These are phyloP conservation scores for Anthrax anthrax DNA, from an alignment of 2,888 invertebrate genomes.

Conservation along the genomic window DNA sequence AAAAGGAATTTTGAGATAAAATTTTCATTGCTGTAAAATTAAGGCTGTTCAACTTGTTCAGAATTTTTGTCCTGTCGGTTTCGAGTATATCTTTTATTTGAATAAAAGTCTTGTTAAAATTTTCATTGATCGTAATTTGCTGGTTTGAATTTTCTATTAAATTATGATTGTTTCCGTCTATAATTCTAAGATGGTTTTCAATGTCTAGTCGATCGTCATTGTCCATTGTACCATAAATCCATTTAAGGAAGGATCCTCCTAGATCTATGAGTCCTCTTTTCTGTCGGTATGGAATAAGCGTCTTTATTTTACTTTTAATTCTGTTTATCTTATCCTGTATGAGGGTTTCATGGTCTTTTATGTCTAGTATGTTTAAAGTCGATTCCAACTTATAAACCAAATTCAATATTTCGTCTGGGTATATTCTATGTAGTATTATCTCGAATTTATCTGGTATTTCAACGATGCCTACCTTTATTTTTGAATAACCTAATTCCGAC, in stretches of 20 bases:
- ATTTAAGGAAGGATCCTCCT: slow-evolving; percentile 7
- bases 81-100: slow-evolving; percentile 1
- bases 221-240: slow-evolving; percentile 11
- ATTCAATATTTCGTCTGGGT: slow-evolving; percentile 8
- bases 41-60: not conserved
- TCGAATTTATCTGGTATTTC: not conserved
- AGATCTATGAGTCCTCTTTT: slow-evolving; percentile 10
- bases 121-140: slow-evolving; percentile 1
- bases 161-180: slow-evolving; percentile 8
- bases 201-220: slow-evolving; percentile 10
- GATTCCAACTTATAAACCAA: slow-evolving; percentile 6
- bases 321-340: not conserved
- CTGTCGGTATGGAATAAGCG: slow-evolving; percentile 5
- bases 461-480: not conserved
- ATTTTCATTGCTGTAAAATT: slow-evolving; percentile 1
- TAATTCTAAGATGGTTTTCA: slow-evolving; percentile 7
- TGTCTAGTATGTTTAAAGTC: not conserved
- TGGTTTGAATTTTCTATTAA: slow-evolving; percentile 1
- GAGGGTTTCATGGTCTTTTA: not conserved
- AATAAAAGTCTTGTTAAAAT: slow-evolving; percentile 1
- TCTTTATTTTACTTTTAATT: slow-evolving; percentile 1
- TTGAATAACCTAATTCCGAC: not conserved
- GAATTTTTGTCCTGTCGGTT: not conserved
- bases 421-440: slow-evolving; percentile 8
- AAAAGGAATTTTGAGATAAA: not conserved